Conservation (phyloP, 2,113 vertebrate species). For the Phycodurus eques region DNA sequence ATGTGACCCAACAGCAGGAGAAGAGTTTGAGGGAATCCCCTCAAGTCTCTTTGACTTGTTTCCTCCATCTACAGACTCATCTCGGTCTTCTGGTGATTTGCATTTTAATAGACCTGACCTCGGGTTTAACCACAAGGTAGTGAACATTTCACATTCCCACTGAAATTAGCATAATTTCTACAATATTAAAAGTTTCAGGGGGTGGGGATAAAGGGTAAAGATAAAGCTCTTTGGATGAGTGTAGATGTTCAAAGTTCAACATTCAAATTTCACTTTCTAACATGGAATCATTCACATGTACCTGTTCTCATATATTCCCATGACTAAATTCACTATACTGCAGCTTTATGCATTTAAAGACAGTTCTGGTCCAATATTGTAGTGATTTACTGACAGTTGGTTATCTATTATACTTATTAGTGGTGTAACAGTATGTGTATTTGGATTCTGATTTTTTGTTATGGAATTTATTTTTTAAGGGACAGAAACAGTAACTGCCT, state of each 20-base stretch:
- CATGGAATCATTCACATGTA: slow-evolving; percentile 29
- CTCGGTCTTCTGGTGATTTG: slow-evolving; percentile 71
- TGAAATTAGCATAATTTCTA: slow-evolving; percentile 79
- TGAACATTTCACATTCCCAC: slow-evolving; percentile 66
- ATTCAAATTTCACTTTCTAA: slow-evolving; percentile 48
- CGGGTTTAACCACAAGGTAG: slow-evolving; percentile 76
- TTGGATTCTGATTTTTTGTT: background rate
- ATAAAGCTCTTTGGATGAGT: slow-evolving; percentile 56
- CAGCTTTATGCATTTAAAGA: background rate
- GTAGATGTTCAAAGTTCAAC: slow-evolving; percentile 32
- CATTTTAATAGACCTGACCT: slow-evolving; percentile 80
- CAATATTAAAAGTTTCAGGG: slow-evolving; percentile 70
- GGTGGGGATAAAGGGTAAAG: slow-evolving; percentile 69
- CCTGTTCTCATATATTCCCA: slow-evolving; percentile 18
- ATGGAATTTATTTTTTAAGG: no score
- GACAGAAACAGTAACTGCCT: no score
- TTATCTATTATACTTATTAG: background rate
- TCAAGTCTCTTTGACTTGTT: slow-evolving; percentile 36
- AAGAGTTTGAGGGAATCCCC: slow-evolving; percentile 47
- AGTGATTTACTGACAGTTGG: background rate
- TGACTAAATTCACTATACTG: background rate
- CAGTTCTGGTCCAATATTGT: background rate
- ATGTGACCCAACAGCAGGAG: slow-evolving; percentile 15
- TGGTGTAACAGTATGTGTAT: background rate
- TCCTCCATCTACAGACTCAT: slow-evolving; percentile 59